These are phyloP conservation scores for Tetragnatha montana DNA, from an alignment of 2,888 invertebrate species.

Conservation along the genomic window DNA sequence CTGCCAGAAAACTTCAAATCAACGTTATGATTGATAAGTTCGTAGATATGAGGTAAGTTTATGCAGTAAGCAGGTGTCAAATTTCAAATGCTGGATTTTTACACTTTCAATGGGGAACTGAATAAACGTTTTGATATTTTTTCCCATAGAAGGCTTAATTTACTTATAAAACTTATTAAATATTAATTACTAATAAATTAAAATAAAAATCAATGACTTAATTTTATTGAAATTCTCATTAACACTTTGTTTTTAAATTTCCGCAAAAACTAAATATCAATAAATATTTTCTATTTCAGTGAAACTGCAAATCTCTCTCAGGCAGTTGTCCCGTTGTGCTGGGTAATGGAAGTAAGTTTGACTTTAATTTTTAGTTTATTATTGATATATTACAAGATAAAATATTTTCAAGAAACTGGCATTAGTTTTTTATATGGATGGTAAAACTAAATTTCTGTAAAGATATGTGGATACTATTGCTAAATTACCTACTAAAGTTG, in stretches of 20 bases:
- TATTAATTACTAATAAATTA: background rate
- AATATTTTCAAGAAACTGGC: no score
- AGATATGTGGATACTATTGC: no score
- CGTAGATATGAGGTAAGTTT: slow-evolving; percentile 52
- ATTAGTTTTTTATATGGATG: no score
- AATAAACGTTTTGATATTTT: no score
- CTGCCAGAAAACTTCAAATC: slow-evolving; percentile 65
- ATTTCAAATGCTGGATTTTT: no score
- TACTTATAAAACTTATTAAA: background rate
- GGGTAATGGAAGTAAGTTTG: slow-evolving; percentile 61
- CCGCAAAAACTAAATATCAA: background rate
- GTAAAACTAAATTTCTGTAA: no score
- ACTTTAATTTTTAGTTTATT: background rate
- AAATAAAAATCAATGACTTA: background rate
- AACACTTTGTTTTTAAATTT: no score
- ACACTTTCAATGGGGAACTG: no score
- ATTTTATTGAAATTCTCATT: background rate
- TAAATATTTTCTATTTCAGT: slow-evolving; percentile 26
- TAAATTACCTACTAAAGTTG: no score
- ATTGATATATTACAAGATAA: no score
- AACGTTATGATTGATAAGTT: slow-evolving; percentile 45
- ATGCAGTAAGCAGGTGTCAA: background rate
- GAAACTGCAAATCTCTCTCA: slow-evolving; percentile 18
- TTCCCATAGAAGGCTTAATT: background rate
- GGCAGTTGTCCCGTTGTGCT: slow-evolving; percentile 52